Evolutionary conservation across 1,140 invertebrate species (phyloP), one percentile per base, ranked within the genome.

Genomic region (Drosophila bocki): DNA sequence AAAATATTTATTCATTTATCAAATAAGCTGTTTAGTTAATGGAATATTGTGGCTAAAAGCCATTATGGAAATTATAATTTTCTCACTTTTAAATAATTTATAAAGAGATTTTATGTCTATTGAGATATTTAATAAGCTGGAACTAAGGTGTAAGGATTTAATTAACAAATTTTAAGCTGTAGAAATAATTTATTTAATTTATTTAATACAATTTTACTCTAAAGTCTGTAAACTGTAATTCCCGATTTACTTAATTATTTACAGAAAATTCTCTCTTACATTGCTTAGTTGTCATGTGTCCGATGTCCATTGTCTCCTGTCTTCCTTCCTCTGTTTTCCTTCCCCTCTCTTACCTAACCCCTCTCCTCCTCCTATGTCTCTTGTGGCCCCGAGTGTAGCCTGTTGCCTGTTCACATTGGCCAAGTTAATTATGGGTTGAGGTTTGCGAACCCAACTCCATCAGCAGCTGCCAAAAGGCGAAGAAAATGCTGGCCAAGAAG

Each of bases 381-480:
- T 44, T 44, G 15, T 26, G 19, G 22, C 54, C 29, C 17, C 12
- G 12, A 44, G 39, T 44, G 57, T 39, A 44, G 62, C 57, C 57
- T 87, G 83, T 82, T 79, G 82, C 82, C 83, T 87, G 79, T 59
- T 62, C 67, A 61, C 70, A 56, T 80, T 77, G 82, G 79, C 65
- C 72, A 90, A 82, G 87, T 91, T 91, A 91, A 91, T 91, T 91
- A 91, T 91, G 77, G 86, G 87, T 81, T 91, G 87, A 91, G 87
- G 86, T 91, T 91, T 91, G 68, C 87, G 85, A 91, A 91, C 87
- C 69, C 82, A 78, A 44, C 63, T 57, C 74, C 64, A 63, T 71
- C 76, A 56, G 80, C 77, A 58, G 82, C 57, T 62, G 75, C 70
- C 47, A 50, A 35, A 53, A 69, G 59, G 61, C 51, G 45, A 63